Evolutionary conservation across 2,888 invertebrate genomes (phyloP).

Genomic region (Sthenelais limicola): DNA sequence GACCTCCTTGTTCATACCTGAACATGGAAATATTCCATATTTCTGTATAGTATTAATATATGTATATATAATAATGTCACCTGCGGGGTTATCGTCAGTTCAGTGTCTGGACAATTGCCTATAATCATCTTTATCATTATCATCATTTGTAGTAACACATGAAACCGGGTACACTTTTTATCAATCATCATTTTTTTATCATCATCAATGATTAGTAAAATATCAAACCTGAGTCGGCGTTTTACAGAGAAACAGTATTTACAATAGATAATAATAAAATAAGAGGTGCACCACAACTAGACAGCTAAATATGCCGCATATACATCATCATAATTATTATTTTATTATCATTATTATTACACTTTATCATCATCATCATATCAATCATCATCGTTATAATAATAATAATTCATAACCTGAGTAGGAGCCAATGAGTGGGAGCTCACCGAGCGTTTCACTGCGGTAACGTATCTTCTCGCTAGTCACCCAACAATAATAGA

Average conservation of each 20-base stretch:
- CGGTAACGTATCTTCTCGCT: not conserved
- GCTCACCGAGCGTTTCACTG: slow-evolving; percentile 19
- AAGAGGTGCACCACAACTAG: slow-evolving; percentile 36
- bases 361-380: not conserved
- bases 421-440: slow-evolving; percentile 38
- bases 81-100: not conserved
- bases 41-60: too few relatives aligned
- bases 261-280: slow-evolving; percentile 35
- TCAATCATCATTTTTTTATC: slow-evolving; percentile 13
- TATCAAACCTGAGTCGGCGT: slow-evolving; percentile 37
- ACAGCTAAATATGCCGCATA: slow-evolving; percentile 34
- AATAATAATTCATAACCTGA: slow-evolving; percentile 28
- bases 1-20: too few relatives aligned
- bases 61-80: too few relatives aligned
- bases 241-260: slow-evolving; percentile 38
- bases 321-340: too few relatives aligned
- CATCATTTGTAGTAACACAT: not conserved
- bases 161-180: slow-evolving; percentile 14
- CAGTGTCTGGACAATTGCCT: slow-evolving; percentile 21
- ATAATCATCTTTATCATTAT: too few relatives aligned
- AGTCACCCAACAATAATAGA: slow-evolving; percentile 19
- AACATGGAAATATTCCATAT: too few relatives aligned
- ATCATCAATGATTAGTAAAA: too few relatives aligned
- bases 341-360: slow-evolving; percentile 30
- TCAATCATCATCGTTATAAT: slow-evolving; percentile 12